Percentiles rank a stretch among this genome's conserved stretches.
These are phyloP conservation scores for Ennomos fuscantarius DNA, from an alignment of 2,888 invertebrate genomes.

Conservation along the genomic window DNA sequence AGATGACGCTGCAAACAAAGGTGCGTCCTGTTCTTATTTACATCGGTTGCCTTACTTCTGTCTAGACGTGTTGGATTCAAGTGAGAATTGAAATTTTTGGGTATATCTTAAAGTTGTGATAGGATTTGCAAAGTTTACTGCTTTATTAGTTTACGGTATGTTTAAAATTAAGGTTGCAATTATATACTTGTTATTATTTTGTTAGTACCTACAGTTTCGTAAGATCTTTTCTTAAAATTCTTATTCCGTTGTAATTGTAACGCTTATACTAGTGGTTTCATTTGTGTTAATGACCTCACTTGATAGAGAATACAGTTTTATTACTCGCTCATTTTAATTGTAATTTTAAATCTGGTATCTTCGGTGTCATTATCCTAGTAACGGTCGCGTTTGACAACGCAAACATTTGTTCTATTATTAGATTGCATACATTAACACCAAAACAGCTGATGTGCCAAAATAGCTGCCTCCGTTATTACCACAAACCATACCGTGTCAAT, in stretches of 20 bases:
- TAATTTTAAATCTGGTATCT: not conserved
- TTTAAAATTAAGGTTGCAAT: too few species aligned
- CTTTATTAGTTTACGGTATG: too few species aligned
- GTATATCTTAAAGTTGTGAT: too few species aligned
- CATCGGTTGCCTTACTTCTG: conserved; percentile 32
- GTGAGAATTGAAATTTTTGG: not conserved
- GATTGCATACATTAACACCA: conserved; percentile 15
- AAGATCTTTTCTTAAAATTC: too few species aligned
- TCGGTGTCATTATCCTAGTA: conserved; percentile 22
- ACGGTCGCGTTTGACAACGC: conserved; percentile 16
- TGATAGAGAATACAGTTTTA: too few species aligned
- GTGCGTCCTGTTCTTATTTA: conserved; percentile 65
- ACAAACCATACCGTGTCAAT: not conserved
- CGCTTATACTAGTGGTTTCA: too few species aligned
- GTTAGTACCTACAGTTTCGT: too few species aligned
- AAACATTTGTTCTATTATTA: conserved; percentile 19
- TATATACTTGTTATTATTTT: too few species aligned
- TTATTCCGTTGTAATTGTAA: too few species aligned
- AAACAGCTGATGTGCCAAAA: conserved; percentile 19
- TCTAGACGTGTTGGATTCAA: conserved; percentile 18
- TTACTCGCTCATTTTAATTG: not conserved
- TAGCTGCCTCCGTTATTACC: conserved; percentile 5
- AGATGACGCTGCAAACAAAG: conserved; percentile 58
- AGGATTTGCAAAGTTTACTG: too few species aligned
- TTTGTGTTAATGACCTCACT: too few species aligned